phyloP scores from a whole-genome alignment of 2,888 invertebrate species.

The Caenorhabditis sp. region DNA sequence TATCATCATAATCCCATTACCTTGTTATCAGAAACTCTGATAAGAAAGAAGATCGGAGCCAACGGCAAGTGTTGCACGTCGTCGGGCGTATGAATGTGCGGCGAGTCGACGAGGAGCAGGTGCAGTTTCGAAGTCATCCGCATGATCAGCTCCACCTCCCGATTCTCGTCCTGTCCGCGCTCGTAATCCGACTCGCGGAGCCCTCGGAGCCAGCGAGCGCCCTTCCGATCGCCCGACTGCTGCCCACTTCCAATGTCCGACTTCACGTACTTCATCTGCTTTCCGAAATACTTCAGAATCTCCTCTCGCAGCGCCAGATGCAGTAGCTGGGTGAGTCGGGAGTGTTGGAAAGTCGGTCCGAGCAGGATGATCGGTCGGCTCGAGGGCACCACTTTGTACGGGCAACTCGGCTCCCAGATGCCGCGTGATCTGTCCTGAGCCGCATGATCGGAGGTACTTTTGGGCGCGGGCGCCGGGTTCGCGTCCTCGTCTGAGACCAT shows the following conservation, averaged over 20 bases:
- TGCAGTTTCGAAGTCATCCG: conserved; percentile 61
- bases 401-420: conserved; percentile 87
- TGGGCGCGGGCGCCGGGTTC: conserved; percentile 2
- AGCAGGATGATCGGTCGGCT: conserved; percentile 98
- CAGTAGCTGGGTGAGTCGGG: conserved; percentile 59
- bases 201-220: conserved; percentile 49
- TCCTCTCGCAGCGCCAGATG: conserved; percentile 62
- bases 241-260: conserved; percentile 57
- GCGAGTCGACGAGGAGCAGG: conserved; percentile 66
- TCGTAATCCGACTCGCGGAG: conserved; percentile 47
- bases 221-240: conserved; percentile 30
- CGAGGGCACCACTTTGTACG: conserved; percentile 98
- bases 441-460: conserved; percentile 12
- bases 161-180: conserved; percentile 47
- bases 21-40: conserved; percentile 67
- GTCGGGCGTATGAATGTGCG: conserved; percentile 64
- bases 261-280: conserved; percentile 45
- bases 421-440: conserved; percentile 36
- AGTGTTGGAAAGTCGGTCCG: conserved; percentile 84
- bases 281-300: conserved; percentile 59
- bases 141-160: conserved; percentile 60
- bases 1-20: conserved; percentile 42
- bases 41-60: conserved; percentile 67
- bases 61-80: conserved; percentile 63
- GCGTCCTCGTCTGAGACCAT: conserved; percentile 50